Conservation (phyloP, 64 coral and sea anemone species). For the Astreopora myriophthalma region DNA sequence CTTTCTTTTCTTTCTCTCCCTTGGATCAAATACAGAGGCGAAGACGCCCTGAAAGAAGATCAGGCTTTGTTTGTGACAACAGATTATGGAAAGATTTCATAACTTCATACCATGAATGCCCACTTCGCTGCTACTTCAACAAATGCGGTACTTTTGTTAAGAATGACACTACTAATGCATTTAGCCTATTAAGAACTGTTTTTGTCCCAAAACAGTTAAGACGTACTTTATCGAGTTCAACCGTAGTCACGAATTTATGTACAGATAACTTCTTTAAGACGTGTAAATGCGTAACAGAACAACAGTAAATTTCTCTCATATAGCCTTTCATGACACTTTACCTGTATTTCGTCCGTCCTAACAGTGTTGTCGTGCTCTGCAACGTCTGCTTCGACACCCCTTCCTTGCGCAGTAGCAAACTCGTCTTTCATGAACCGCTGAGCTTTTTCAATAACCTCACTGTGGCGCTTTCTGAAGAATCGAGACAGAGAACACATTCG, state of each 20-base stretch:
- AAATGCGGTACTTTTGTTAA: too few species aligned
- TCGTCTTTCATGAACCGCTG: slow-evolving; percentile 41
- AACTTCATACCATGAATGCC: too few species aligned
- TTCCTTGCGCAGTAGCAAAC: not conserved
- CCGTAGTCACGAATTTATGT: too few species aligned
- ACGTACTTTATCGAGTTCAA: too few species aligned
- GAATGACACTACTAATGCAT: too few species aligned
- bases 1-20: slow-evolving; percentile 44
- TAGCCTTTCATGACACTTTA: not conserved
- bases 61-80: not conserved
- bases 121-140: too few species aligned
- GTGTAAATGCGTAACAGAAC: too few species aligned
- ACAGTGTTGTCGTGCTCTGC: not conserved
- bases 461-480: slow-evolving; percentile 37
- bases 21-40: slow-evolving; percentile 65
- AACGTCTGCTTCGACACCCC: not conserved
- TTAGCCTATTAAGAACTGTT: too few species aligned
- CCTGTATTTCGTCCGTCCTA: not conserved
- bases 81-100: too few species aligned
- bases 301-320: too few species aligned
- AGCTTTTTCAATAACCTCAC: slow-evolving; percentile 64
- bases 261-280: too few species aligned
- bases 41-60: slow-evolving; percentile 66
- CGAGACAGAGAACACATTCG: not conserved
- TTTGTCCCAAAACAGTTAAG: too few species aligned